These are phyloP conservation scores for Rhysida immarginata DNA, from an alignment of 1,140 invertebrate species.

Conservation along the genomic window DNA sequence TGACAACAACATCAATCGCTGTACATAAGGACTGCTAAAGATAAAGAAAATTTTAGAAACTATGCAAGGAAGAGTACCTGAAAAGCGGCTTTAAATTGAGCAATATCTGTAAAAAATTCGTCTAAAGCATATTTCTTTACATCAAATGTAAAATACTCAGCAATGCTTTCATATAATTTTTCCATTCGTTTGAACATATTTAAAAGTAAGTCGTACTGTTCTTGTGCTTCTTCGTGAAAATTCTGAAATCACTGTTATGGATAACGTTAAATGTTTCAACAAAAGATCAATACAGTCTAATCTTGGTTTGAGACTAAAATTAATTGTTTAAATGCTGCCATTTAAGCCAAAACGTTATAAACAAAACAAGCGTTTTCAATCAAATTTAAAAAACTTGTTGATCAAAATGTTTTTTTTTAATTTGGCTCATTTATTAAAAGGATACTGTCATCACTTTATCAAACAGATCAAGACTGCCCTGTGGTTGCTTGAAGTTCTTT, in stretches of 20 bases:
- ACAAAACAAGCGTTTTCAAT: too few relatives aligned
- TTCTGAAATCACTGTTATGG: too few relatives aligned
- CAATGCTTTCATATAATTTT: conserved; percentile 58
- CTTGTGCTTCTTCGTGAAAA: conserved; percentile 61
- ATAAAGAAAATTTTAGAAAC: too few relatives aligned
- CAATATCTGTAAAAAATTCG: conserved; percentile 91
- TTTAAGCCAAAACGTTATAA: too few relatives aligned
- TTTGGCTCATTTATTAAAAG: conserved; percentile 31
- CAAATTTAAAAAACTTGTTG: too few relatives aligned
- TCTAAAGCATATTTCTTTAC: conserved; percentile 84
- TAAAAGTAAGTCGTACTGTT: conserved; percentile 71
- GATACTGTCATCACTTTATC: conserved; percentile 60
- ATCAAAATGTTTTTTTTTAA: too few relatives aligned
- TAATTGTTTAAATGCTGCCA: too few relatives aligned
- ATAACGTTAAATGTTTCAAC: too few relatives aligned
- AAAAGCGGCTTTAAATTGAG: conserved; percentile 87
- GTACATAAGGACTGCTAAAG: too few relatives aligned
- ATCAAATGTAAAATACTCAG: conserved; percentile 88
- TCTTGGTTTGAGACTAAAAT: too few relatives aligned
- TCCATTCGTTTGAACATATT: conserved; percentile 94
- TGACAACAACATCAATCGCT: too few relatives aligned
- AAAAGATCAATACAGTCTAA: too few relatives aligned
- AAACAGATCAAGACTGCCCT: conserved; percentile 66
- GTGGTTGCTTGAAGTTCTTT: conserved; percentile 56
- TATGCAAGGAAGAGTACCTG: conserved; percentile 40